Percentiles rank a stretch among this genome's conserved stretches.
Conservation (phyloP, 2,888 invertebrate species). For the Aelia acuminata region DNA sequence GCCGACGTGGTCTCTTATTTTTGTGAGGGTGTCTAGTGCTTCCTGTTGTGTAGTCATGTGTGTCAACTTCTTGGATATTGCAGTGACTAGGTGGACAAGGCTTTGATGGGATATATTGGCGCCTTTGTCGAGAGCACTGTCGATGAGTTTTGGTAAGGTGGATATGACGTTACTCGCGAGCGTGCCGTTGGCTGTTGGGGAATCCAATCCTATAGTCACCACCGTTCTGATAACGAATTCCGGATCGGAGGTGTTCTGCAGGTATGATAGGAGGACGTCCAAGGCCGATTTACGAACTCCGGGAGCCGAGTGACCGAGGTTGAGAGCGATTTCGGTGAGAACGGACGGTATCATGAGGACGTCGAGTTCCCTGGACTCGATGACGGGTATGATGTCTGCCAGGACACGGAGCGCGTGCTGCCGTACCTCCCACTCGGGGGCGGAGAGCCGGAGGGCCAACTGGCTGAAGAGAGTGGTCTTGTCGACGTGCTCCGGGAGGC, state of each 20-base stretch:
- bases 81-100: slow-evolving; percentile 69
- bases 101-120: slow-evolving; percentile 66
- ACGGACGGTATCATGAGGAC: slow-evolving; percentile 75
- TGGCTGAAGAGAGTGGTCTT: slow-evolving; percentile 79
- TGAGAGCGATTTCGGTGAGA: slow-evolving; percentile 80
- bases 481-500: slow-evolving; percentile 79
- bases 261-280: slow-evolving; percentile 82
- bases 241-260: slow-evolving; percentile 78
- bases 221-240: slow-evolving; percentile 79
- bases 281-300: slow-evolving; percentile 85
- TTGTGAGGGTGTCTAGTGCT: slow-evolving; percentile 78
- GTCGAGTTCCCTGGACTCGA: slow-evolving; percentile 74
- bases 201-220: slow-evolving; percentile 77
- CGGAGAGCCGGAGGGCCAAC: slow-evolving; percentile 80
- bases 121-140: slow-evolving; percentile 61
- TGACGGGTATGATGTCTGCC: slow-evolving; percentile 82
- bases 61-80: slow-evolving; percentile 70
- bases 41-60: slow-evolving; percentile 75
- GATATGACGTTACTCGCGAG: slow-evolving; percentile 66
- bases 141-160: slow-evolving; percentile 66
- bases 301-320: slow-evolving; percentile 84
- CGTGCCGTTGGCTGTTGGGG: slow-evolving; percentile 72
- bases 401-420: slow-evolving; percentile 86
- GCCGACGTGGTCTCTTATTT: slow-evolving; percentile 80
- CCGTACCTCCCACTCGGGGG: slow-evolving; percentile 88